Evolutionary conservation across 1,140 invertebrate species (phyloP), one percentile per base, ranked within the genome.

Genomic region (Musca domestica): DNA sequence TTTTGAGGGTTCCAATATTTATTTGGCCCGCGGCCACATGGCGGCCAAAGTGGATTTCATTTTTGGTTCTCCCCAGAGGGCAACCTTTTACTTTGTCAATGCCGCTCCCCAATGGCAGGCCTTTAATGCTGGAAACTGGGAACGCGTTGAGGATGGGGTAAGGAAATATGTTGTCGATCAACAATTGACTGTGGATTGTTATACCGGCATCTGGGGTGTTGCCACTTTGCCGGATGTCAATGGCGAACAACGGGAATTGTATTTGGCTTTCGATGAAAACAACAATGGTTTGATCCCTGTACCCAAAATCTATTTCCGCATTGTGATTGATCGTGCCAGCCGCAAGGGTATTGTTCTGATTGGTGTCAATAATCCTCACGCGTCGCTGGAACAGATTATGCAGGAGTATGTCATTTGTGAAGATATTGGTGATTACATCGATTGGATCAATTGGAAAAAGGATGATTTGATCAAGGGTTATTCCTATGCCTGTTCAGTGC

Each of bases 61-160:
- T 2, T 88, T 85, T 70, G 88, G 84, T 0, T 78, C 85, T 2
- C 84, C 86, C 9, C 88, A 91, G 71, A 82, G 84, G 2, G 78
- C 87, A 1, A 88, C 88, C 0, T 90, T 88, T 73, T 85, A 85
- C 66, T 90, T 86, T 72, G 84, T 88, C 9, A 91, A 90, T 75
- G 85, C 83, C 20, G 87, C 85, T 0, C 88, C 88, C 0, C 88
- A 81, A 72, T 90, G 88, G 88, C 87, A 89, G 69, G 84, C 82
- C 6, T 86, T 90, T 67, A 89, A 89, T 69, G 86, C 81, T n/a
- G 86, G 86, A 25, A 90, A 90, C 76, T 90, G 89, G 88, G 84
- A 85, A 48, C 70, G 67, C 3, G 71, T 86, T 7, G 85, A 87
- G 70, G 66, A 74, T 0, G 81, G 81, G 70, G 76, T 84, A 0